Evolutionary conservation across 2,888 invertebrate genomes (phyloP).

Genomic region (Noctua janthina): DNA sequence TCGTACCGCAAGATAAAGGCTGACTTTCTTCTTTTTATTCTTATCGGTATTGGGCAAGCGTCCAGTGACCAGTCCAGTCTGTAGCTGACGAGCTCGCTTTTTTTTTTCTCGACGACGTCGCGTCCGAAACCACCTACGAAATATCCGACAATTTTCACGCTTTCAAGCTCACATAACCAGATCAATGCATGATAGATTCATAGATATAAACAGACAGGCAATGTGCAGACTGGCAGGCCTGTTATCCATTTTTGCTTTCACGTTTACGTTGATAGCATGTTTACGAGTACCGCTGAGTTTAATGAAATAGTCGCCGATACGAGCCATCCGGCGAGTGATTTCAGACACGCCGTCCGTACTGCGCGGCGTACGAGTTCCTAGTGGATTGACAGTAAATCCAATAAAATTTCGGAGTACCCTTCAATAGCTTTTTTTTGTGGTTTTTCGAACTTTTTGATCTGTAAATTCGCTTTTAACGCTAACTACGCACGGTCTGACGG

Average conservation of each 20-base stretch:
- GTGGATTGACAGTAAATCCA: not conserved
- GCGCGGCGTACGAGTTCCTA: not conserved
- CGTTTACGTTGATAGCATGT: constrained; percentile 11
- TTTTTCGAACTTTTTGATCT: not conserved
- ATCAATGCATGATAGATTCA: not conserved
- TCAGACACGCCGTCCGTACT: not conserved
- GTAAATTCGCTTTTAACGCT: not conserved
- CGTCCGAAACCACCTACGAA: not conserved
- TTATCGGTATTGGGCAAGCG: not conserved
- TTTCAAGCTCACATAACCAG: not conserved
- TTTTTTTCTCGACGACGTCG: too few relatives aligned
- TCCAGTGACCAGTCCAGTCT: not conserved
- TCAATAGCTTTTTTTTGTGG: not conserved
- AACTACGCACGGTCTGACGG: too few relatives aligned
- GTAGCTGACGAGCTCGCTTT: too few relatives aligned
- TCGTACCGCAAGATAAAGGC: not conserved
- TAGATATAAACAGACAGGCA: not conserved
- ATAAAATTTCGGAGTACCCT: not conserved
- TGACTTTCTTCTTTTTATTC: not conserved
- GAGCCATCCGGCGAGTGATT: not conserved
- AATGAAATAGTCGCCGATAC: constrained; percentile 27
- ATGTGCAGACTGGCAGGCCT: too few relatives aligned
- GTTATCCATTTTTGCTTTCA: constrained; percentile 11
- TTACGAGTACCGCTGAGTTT: constrained; percentile 13
- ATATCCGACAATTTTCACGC: not conserved